phyloP scores from a whole-genome alignment of 2,113 vertebrate genomes.

The Thinocorus orbignyianus region DNA sequence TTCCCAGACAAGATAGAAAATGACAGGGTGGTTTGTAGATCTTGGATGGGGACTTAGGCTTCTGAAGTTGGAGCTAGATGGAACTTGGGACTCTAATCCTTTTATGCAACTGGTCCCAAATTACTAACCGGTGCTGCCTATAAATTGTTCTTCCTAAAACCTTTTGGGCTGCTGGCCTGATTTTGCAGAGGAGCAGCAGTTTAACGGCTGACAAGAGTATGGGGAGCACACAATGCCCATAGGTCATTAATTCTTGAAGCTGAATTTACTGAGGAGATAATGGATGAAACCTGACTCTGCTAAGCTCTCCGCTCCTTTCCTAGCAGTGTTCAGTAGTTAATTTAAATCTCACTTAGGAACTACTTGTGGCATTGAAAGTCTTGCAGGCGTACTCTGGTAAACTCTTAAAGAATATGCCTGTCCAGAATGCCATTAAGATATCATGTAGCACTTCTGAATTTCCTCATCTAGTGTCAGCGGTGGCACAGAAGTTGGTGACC shows the following conservation, averaged over 20 bases:
- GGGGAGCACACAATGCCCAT: neutral
- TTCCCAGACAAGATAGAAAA: constrained; percentile 7
- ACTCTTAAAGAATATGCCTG: neutral
- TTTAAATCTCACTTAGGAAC: constrained; percentile 38
- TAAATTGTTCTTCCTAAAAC: neutral
- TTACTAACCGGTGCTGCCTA: neutral
- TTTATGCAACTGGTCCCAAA: neutral
- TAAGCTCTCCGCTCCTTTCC: neutral
- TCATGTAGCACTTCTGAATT: neutral
- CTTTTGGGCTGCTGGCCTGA: neutral
- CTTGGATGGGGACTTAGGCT: neutral
- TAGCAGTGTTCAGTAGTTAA: constrained; percentile 3
- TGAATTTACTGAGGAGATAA: constrained; percentile 15
- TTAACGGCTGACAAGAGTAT: neutral
- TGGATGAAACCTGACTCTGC: constrained; percentile 29
- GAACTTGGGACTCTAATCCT: constrained; percentile 3
- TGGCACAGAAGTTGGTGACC: neutral
- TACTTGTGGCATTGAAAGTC: constrained; percentile 5
- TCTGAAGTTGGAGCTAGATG: neutral
- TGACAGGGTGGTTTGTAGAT: constrained; percentile 6
- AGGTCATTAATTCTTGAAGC: constrained; percentile 37
- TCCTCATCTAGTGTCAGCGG: neutral
- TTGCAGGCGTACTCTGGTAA: neutral
- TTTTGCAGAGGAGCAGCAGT: constrained; percentile 14
- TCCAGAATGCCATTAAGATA: neutral